A percentile compares a stretch with the other conserved stretches of the same genome.
Conservation (phyloP, 2,797 vertebrate species). For the Chaetophractus vellerosus region DNA sequence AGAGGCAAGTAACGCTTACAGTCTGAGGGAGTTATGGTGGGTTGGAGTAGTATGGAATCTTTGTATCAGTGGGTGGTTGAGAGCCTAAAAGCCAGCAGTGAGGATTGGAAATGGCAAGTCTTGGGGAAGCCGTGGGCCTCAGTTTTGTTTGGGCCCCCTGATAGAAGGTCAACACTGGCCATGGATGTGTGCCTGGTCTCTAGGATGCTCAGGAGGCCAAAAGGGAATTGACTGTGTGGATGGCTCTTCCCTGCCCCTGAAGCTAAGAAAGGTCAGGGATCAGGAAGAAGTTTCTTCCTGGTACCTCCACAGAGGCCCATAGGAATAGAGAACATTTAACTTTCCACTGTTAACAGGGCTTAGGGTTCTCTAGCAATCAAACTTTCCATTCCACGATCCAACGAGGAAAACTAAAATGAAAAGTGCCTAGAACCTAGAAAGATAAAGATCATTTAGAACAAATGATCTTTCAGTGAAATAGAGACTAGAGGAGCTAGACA, state of each 20-base stretch:
- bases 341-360: not conserved
- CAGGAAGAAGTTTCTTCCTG: not conserved
- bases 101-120: not conserved
- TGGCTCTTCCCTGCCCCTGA: not conserved
- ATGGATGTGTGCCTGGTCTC: not conserved
- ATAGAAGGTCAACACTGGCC: not conserved
- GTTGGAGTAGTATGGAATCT: not conserved
- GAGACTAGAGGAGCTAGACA: not conserved
- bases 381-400: not conserved
- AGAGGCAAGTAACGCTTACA: not conserved
- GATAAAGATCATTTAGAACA: not conserved
- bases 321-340: not conserved
- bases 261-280: not conserved
- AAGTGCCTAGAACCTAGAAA: not conserved
- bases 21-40: not conserved
- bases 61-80: not conserved
- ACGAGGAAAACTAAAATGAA: not conserved
- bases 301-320: not conserved
- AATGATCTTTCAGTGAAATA: not conserved
- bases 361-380: not conserved
- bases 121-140: not conserved
- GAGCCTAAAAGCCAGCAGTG: not conserved
- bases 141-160: not conserved
- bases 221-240: not conserved
- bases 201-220: not conserved